A percentile compares a stretch with the other conserved stretches of the same genome.
These are phyloP conservation scores for Musca vetustissima DNA, from an alignment of 1,140 invertebrate species.

Conservation along the genomic window DNA sequence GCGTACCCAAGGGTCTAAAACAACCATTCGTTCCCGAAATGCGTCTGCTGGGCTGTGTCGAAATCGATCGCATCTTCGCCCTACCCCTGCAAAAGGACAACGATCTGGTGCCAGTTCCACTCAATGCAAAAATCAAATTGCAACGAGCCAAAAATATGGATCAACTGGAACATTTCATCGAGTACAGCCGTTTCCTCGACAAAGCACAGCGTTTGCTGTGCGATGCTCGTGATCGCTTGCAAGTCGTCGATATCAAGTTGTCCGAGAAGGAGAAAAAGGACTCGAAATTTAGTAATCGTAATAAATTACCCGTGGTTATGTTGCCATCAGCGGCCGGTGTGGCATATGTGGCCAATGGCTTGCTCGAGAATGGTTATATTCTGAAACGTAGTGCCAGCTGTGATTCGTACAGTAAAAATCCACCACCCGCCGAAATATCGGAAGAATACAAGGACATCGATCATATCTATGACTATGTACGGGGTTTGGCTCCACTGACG, in stretches of 20 bases:
- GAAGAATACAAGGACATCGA: slow-evolving; percentile 95
- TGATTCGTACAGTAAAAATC: slow-evolving; percentile 57
- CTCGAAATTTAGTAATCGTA: slow-evolving; percentile 52
- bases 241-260: slow-evolving; percentile 75
- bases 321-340: slow-evolving; percentile 55
- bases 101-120: slow-evolving; percentile 77
- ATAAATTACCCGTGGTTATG: slow-evolving; percentile 50
- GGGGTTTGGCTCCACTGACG: slow-evolving; percentile 85
- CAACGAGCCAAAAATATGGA: slow-evolving; percentile 82
- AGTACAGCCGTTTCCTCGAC: slow-evolving; percentile 78
- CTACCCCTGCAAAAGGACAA: slow-evolving; percentile 80
- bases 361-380: slow-evolving; percentile 60
- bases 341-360: slow-evolving; percentile 21
- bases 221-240: slow-evolving; percentile 82
- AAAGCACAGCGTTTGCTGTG: slow-evolving; percentile 75
- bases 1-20: slow-evolving; percentile 75
- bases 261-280: slow-evolving; percentile 62
- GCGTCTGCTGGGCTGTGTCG: slow-evolving; percentile 79
- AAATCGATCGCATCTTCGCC: slow-evolving; percentile 81
- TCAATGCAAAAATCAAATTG: slow-evolving; percentile 83
- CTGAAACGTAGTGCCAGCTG: slow-evolving; percentile 72
- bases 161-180: slow-evolving; percentile 73
- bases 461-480: slow-evolving; percentile 94
- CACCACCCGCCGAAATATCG: slow-evolving; percentile 58
- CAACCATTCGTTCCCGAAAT: slow-evolving; percentile 81